Evolutionary conservation across 1,140 invertebrate species (phyloP).

Genomic region (Bombus breviceps): DNA sequence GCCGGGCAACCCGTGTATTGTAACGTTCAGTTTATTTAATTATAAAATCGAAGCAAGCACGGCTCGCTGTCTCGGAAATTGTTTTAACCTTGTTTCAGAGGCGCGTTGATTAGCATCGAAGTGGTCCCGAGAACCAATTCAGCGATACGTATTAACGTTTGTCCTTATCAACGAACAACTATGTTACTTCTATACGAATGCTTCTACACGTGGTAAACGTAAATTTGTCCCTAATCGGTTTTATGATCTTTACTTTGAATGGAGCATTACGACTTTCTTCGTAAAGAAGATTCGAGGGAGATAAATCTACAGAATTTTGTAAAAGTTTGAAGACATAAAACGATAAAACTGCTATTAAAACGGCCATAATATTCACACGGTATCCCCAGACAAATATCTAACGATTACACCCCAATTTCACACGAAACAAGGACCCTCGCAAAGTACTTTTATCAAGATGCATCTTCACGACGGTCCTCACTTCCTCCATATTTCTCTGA

Average conservation of each 20-base stretch:
- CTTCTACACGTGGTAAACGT: background rate
- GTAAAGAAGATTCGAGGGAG: no score
- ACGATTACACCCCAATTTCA: background rate
- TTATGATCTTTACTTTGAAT: no score
- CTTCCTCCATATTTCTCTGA: background rate
- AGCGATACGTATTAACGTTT: background rate
- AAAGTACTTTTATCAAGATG: background rate
- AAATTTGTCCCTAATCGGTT: background rate
- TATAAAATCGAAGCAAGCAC: slow-evolving; percentile 33
- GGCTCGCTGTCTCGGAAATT: slow-evolving; percentile 42
- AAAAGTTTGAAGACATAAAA: background rate
- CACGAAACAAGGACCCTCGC: background rate
- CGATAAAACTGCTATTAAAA: background rate
- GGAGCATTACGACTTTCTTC: no score
- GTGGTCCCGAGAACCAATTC: background rate
- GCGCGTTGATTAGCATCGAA: slow-evolving; percentile 19
- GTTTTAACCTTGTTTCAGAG: slow-evolving; percentile 34
- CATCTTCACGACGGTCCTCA: background rate
- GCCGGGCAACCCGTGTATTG: background rate
- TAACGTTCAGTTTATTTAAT: slow-evolving; percentile 43
- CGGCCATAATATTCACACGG: no score
- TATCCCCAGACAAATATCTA: background rate
- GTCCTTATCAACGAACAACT: background rate
- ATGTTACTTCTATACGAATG: no score
- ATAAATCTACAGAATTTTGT: no score